phyloP scores from a whole-genome alignment of 2,113 vertebrate genomes.

The Ceratotherium simum region DNA sequence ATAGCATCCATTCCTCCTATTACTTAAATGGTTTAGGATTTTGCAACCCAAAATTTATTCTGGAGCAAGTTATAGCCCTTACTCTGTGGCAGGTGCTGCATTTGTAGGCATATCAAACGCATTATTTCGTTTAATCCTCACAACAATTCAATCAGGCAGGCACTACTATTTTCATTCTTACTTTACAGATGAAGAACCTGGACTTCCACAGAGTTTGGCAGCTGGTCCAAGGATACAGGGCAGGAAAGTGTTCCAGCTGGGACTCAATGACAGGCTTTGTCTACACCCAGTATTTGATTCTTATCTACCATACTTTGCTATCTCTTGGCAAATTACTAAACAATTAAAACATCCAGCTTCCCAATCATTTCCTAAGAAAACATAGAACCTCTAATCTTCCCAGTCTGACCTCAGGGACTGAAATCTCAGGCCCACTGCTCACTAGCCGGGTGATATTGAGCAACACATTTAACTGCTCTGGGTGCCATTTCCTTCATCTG shows the following conservation, averaged over 20 bases:
- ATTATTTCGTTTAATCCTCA: neutral
- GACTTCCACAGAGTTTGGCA: neutral
- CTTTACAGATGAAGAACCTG: neutral
- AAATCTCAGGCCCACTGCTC: neutral
- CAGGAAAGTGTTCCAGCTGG: neutral
- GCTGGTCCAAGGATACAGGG: neutral
- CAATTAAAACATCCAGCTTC: neutral
- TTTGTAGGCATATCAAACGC: neutral
- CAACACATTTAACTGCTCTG: neutral
- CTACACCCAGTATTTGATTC: fast-evolving
- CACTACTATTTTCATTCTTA: neutral
- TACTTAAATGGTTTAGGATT: neutral
- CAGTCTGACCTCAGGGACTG: no score
- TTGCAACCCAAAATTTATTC: slow-evolving; percentile 28
- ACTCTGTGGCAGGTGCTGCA: neutral
- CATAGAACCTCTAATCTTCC: neutral
- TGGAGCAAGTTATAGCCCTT: neutral
- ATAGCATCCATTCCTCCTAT: neutral
- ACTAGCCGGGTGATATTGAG: neutral
- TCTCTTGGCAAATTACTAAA: neutral
- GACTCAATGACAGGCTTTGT: neutral
- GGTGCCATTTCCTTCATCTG: neutral
- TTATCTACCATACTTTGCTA: neutral
- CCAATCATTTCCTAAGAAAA: neutral
- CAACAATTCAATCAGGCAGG: neutral